Conservation (phyloP, 2,888 invertebrate species). For the Neoscelio sp. region DNA sequence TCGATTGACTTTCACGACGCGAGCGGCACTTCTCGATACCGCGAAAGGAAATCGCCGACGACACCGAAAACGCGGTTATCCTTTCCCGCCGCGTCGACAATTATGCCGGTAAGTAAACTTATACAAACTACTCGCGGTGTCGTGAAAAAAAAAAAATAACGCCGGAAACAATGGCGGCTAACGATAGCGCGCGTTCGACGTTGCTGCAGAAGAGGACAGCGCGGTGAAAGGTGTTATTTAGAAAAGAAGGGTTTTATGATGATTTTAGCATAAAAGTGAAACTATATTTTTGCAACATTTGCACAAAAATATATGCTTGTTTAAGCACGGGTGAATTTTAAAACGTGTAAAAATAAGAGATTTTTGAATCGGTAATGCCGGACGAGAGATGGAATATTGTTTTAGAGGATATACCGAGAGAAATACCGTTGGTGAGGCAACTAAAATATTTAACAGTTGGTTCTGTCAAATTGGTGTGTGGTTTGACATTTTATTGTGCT, state of each 20-base stretch:
- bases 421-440: neutral
- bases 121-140: slow-evolving; percentile 31
- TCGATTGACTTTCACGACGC: slow-evolving; percentile 61
- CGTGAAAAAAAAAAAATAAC: slow-evolving; percentile 61
- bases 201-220: slow-evolving; percentile 37
- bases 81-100: slow-evolving; percentile 34
- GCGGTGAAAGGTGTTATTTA: slow-evolving; percentile 60
- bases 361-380: slow-evolving; percentile 12
- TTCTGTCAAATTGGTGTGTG: too few relatives aligned
- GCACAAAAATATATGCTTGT: slow-evolving; percentile 46
- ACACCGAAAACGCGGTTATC: slow-evolving; percentile 44
- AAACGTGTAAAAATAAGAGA: slow-evolving; percentile 12
- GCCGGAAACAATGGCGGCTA: slow-evolving; percentile 56
- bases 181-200: too few relatives aligned
- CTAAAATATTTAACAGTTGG: slow-evolving; percentile 14
- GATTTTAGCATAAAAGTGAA: slow-evolving; percentile 63
- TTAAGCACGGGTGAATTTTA: slow-evolving; percentile 29
- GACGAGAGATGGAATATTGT: slow-evolving; percentile 32
- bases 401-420: neutral
- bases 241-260: slow-evolving; percentile 56
- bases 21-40: slow-evolving; percentile 2
- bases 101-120: slow-evolving; percentile 36
- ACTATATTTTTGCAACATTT: slow-evolving; percentile 61
- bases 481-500: too few relatives aligned
- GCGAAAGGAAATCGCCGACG: slow-evolving; percentile 54